Conservation (phyloP, 2,113 vertebrate species). For the Paedocypris sp. region DNA sequence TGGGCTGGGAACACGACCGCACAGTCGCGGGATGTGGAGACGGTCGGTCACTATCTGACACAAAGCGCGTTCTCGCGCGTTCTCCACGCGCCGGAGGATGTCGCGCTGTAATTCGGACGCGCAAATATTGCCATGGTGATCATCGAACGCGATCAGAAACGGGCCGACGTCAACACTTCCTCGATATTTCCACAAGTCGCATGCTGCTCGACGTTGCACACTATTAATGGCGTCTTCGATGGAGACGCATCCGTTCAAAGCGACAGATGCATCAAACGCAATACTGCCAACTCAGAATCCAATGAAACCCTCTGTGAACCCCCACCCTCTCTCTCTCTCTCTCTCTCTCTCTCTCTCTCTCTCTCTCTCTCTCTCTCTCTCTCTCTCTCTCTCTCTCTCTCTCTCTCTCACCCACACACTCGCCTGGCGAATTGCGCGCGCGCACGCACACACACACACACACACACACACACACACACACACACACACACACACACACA, state of each 20-base stretch:
- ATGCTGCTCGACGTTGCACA: too few species aligned
- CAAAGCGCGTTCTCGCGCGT: slow-evolving; percentile 43
- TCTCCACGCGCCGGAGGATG: slow-evolving; percentile 22
- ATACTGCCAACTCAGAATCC: slow-evolving; percentile 4
- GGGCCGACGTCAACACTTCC: neutral
- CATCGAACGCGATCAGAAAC: slow-evolving; percentile 9
- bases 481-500: too few species aligned
- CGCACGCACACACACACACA: too few species aligned
- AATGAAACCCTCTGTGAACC: slow-evolving; percentile 3
- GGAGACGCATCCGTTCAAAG: neutral
- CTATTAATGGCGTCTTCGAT: neutral
- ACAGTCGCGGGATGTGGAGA: neutral
- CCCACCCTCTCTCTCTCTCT: neutral
- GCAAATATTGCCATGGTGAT: slow-evolving; percentile 31
- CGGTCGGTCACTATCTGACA: slow-evolving; percentile 35
- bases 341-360: slow-evolving; percentile 25
- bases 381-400: slow-evolving; percentile 21
- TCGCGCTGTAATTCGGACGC: slow-evolving; percentile 32
- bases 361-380: slow-evolving; percentile 32
- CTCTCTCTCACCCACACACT: slow-evolving; percentile 19
- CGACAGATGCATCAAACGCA: slow-evolving; percentile 7
- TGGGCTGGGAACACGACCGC: neutral
- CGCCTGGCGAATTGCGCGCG: slow-evolving; percentile 17
- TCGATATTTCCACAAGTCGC: neutral
- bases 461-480: too few species aligned